Conservation (phyloP, 2,888 invertebrate species). For the Crematogaster levior region DNA sequence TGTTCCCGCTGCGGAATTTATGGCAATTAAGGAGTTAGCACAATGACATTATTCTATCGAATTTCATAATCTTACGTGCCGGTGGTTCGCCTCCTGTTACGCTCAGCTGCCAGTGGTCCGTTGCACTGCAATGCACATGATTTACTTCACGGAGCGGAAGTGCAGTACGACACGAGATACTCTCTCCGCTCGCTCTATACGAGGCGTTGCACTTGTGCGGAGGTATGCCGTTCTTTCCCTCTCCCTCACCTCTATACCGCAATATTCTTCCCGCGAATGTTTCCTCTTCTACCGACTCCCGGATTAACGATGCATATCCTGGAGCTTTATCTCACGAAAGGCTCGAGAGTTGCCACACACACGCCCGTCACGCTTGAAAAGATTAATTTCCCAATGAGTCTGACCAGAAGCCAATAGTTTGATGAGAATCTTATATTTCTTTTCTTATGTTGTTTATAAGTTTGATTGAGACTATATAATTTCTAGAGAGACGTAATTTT, state of each 20-base stretch:
- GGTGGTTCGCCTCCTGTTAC: slow-evolving; percentile 52
- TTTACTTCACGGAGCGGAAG: slow-evolving; percentile 65
- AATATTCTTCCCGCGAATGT: slow-evolving; percentile 16
- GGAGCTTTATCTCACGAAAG: slow-evolving; percentile 52
- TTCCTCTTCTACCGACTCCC: slow-evolving; percentile 2
- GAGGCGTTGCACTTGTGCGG: slow-evolving; percentile 45
- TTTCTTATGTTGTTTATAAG: not conserved
- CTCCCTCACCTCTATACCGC: slow-evolving; percentile 3
- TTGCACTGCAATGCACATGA: slow-evolving; percentile 63
- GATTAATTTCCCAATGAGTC: slow-evolving; percentile 62
- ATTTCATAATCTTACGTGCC: slow-evolving; percentile 60
- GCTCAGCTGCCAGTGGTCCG: slow-evolving; percentile 53
- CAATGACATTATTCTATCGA: slow-evolving; percentile 57
- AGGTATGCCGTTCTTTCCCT: slow-evolving; percentile 22
- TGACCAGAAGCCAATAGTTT: not conserved
- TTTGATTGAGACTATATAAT: not conserved
- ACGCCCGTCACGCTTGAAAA: slow-evolving; percentile 60
- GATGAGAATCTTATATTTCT: slow-evolving; percentile 11
- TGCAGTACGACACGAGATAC: slow-evolving; percentile 48
- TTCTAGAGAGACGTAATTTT: too few relatives aligned
- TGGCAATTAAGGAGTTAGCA: slow-evolving; percentile 42
- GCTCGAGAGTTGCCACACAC: slow-evolving; percentile 49
- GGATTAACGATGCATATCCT: slow-evolving; percentile 49
- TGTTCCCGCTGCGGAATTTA: slow-evolving; percentile 24
- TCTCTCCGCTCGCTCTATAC: slow-evolving; percentile 50